These are phyloP conservation scores for Megalops atlanticus DNA, from an alignment of 2,113 vertebrate species.

Conservation along the genomic window DNA sequence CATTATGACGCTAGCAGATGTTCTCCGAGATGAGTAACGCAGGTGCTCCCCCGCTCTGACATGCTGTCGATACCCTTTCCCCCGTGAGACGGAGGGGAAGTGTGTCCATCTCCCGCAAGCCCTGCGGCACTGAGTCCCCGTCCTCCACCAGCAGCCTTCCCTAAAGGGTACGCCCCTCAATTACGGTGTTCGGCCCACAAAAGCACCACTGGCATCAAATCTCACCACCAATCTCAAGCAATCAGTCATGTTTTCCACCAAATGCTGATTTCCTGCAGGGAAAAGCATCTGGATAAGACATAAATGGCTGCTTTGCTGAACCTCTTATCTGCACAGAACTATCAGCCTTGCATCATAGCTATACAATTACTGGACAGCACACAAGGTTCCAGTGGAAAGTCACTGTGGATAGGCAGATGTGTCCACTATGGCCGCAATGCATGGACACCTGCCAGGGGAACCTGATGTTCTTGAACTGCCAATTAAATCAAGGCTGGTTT, in stretches of 20 bases:
- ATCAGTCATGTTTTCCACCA: too few species aligned
- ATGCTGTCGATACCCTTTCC: neutral
- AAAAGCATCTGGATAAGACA: neutral
- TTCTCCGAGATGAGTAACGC: neutral
- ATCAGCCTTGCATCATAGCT: neutral
- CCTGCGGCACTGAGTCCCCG: neutral
- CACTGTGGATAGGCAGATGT: neutral
- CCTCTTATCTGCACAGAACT: neutral
- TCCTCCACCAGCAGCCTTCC: neutral
- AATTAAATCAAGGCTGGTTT: neutral
- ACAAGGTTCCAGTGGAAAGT: neutral
- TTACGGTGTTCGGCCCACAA: neutral
- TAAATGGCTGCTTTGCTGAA: neutral
- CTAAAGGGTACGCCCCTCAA: neutral
- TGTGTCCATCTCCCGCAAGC: neutral
- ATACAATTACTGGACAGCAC: neutral
- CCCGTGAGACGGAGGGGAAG: neutral
- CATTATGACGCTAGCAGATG: constrained; percentile 1
- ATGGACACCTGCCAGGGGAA: neutral
- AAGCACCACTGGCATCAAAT: neutral
- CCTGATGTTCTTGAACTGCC: neutral
- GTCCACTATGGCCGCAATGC: neutral
- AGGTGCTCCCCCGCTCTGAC: neutral
- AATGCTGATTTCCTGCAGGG: neutral
- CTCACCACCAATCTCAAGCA: neutral